These are phyloP conservation scores for Hypercompe scribonia DNA, from an alignment of 2,888 invertebrate species.

Conservation along the genomic window DNA sequence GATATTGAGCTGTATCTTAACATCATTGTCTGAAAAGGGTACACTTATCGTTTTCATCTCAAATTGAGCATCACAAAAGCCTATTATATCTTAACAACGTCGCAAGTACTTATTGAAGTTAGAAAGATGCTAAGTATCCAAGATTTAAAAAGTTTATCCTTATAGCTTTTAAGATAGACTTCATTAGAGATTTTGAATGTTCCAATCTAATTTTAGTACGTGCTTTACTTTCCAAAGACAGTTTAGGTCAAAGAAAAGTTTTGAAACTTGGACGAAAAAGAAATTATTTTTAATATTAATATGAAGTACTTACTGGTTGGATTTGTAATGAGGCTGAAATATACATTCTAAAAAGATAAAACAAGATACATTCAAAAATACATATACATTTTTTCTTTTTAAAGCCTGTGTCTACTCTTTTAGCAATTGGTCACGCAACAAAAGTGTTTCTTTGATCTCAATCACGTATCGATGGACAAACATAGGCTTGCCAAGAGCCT, in stretches of 20 bases:
- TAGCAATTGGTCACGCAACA: no score
- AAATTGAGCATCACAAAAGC: constrained; percentile 19
- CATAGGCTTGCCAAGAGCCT: no score
- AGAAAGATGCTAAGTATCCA: constrained; percentile 26
- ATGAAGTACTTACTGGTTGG: neutral
- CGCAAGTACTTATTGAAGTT: constrained; percentile 24
- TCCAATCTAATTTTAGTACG: constrained; percentile 44
- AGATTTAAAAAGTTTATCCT: constrained; percentile 40
- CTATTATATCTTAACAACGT: constrained; percentile 26
- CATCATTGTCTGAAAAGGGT: constrained; percentile 2
- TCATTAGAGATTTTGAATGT: constrained; percentile 35
- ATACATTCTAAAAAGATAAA: neutral
- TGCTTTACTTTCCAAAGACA: constrained; percentile 23
- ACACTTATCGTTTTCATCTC: constrained; percentile 10
- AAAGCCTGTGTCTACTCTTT: no score
- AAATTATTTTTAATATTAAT: constrained; percentile 9
- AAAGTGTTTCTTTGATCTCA: no score
- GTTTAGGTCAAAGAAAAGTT: constrained; percentile 13
- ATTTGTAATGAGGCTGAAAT: constrained; percentile 6
- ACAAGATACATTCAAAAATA: no score
- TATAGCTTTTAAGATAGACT: constrained; percentile 31
- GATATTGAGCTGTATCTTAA: neutral
- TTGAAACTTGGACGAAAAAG: neutral
- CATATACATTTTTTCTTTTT: neutral
- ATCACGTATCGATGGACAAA: no score